phyloP scores from a whole-genome alignment of 2,797 vertebrate genomes.

The Crotalus adamanteus region DNA sequence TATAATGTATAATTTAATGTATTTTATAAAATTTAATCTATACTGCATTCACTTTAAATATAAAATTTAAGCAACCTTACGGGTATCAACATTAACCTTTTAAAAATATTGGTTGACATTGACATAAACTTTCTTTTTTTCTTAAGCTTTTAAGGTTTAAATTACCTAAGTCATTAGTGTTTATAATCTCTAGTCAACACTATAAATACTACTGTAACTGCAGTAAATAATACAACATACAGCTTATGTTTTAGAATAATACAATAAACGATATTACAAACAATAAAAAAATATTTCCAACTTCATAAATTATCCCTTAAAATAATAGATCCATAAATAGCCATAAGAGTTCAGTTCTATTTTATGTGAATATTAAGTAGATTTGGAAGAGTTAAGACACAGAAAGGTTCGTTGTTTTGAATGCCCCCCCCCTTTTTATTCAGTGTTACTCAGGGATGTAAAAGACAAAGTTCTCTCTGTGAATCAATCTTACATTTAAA shows the following conservation, averaged over 20 bases:
- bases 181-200: not conserved
- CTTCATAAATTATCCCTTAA: not conserved
- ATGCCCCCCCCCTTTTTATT: not conserved
- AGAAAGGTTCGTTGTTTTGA: not conserved
- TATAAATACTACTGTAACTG: not conserved
- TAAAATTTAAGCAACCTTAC: not conserved
- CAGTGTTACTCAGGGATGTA: not conserved
- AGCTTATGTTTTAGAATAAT: not conserved
- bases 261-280: not conserved
- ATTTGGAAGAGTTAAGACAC: not conserved
- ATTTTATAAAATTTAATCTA: not conserved
- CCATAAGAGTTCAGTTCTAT: not conserved
- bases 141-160: not conserved
- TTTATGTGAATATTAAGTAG: not conserved
- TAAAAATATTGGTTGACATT: not conserved
- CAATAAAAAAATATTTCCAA: not conserved
- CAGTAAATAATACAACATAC: not conserved
- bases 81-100: not conserved
- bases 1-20: not conserved
- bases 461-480: not conserved
- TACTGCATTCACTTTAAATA: not conserved
- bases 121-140: not conserved
- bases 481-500: not conserved
- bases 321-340: not conserved
- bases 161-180: not conserved